Evolutionary conservation across 2,113 vertebrate genomes (phyloP).

Genomic region (Pungitius pungitius): DNA sequence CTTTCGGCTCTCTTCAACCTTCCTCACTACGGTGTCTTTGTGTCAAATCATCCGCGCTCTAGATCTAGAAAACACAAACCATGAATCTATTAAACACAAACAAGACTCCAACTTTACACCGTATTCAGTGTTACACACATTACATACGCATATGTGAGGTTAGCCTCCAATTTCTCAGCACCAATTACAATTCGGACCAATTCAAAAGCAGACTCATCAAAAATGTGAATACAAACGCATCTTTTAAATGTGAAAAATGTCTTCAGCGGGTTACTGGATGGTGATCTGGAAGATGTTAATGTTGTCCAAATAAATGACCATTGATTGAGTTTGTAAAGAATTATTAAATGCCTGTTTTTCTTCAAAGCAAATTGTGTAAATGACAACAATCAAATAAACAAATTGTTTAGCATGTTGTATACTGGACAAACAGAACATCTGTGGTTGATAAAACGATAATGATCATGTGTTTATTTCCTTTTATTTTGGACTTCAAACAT

Average conservation of each 20-base stretch:
- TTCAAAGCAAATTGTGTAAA: background rate
- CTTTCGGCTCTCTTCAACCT: background rate
- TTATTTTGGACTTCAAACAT: background rate
- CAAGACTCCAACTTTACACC: no score
- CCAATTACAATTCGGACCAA: background rate
- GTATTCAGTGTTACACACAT: background rate
- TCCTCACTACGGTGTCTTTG: background rate
- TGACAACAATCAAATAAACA: background rate
- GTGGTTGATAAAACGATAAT: background rate
- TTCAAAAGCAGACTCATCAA: background rate
- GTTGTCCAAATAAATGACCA: background rate
- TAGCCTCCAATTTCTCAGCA: constrained; percentile 1
- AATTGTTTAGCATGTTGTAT: background rate
- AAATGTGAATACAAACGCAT: background rate
- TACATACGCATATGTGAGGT: background rate
- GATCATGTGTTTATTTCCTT: background rate
- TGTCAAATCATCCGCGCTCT: background rate
- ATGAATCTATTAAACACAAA: background rate
- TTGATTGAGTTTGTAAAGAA: background rate
- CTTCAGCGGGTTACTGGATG: background rate
- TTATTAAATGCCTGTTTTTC: background rate
- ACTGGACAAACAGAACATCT: background rate
- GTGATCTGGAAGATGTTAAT: no score
- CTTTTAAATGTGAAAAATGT: no score
- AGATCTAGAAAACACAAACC: background rate